phyloP scores from a whole-genome alignment of 1,140 invertebrate species.

The Mercenaria mercenaria region DNA sequence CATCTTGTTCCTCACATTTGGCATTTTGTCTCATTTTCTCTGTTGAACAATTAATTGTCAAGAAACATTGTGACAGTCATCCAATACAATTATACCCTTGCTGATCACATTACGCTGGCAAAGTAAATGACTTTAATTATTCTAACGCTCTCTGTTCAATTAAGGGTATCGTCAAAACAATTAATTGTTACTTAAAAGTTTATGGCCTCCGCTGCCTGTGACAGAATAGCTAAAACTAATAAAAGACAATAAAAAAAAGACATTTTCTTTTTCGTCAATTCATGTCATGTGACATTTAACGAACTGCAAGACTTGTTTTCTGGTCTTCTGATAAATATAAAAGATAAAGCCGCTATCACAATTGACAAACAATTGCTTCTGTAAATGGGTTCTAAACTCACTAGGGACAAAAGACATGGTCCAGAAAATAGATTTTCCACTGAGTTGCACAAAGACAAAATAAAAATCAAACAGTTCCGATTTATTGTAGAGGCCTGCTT shows the following conservation, averaged over 20 bases:
- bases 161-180: not conserved
- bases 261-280: constrained; percentile 26
- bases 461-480: constrained; percentile 63
- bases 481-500: constrained; percentile 47
- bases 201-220: not conserved
- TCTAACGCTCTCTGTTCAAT: constrained; percentile 1
- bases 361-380: constrained; percentile 67
- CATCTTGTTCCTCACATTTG: not conserved
- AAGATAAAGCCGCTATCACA: constrained; percentile 60
- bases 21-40: not conserved
- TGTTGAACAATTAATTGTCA: constrained; percentile 33
- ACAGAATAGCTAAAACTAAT: not conserved
- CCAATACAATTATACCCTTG: constrained; percentile 10
- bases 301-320: not conserved
- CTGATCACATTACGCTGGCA: not conserved
- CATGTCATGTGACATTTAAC: constrained; percentile 44
- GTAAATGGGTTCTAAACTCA: constrained; percentile 60
- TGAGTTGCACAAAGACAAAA: constrained; percentile 59
- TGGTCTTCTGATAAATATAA: constrained; percentile 64
- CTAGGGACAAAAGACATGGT: constrained; percentile 55
- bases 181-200: constrained; percentile 1
- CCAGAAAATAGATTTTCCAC: constrained; percentile 63
- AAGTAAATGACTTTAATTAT: constrained; percentile 43
- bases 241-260: constrained; percentile 27
- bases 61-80: constrained; percentile 19